A percentile compares a stretch with the other conserved stretches of the same genome.
Conservation (phyloP, 2,113 vertebrate genomes). For the Syngnathoides biaculeatus region DNA sequence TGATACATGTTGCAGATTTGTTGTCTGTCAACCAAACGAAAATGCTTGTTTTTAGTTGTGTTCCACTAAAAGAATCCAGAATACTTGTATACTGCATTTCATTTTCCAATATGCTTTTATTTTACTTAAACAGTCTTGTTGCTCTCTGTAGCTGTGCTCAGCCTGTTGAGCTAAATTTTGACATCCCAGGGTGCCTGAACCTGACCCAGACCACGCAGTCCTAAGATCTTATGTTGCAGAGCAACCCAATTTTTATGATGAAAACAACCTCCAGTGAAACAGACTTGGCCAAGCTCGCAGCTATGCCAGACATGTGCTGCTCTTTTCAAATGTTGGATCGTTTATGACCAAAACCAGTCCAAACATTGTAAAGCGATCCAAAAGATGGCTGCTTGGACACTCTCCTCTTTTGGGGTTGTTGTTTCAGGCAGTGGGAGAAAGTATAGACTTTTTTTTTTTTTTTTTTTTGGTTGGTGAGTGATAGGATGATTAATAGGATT, state of each 20-base stretch:
- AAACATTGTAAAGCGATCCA: slow-evolving; percentile 38
- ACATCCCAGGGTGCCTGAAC: slow-evolving; percentile 22
- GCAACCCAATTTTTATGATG: slow-evolving; percentile 37
- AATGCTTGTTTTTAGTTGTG: neutral
- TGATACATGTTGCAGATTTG: neutral
- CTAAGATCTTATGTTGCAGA: slow-evolving; percentile 27
- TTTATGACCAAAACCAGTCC: slow-evolving; percentile 64
- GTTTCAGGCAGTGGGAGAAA: slow-evolving; percentile 45
- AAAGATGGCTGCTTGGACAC: slow-evolving; percentile 26
- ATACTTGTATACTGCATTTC: neutral
- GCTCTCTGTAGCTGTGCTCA: slow-evolving; percentile 16
- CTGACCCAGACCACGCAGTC: slow-evolving; percentile 39
- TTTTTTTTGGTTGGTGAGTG: slow-evolving; percentile 24
- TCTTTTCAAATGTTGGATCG: slow-evolving; percentile 62
- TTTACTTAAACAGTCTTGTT: slow-evolving; percentile 26
- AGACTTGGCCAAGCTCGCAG: slow-evolving; percentile 23
- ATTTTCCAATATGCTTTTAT: neutral
- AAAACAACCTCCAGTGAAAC: slow-evolving; percentile 46
- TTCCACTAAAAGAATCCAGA: neutral
- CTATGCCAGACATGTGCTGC: slow-evolving; percentile 65
- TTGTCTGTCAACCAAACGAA: neutral
- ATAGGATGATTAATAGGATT: slow-evolving; percentile 47
- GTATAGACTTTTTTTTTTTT: slow-evolving; percentile 29
- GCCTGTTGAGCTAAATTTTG: slow-evolving; percentile 26
- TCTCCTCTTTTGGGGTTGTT: slow-evolving; percentile 46